Base-by-base conservation (phyloP, 2,888 invertebrate genomes). In the Patella ulyssiponensis region DNA sequence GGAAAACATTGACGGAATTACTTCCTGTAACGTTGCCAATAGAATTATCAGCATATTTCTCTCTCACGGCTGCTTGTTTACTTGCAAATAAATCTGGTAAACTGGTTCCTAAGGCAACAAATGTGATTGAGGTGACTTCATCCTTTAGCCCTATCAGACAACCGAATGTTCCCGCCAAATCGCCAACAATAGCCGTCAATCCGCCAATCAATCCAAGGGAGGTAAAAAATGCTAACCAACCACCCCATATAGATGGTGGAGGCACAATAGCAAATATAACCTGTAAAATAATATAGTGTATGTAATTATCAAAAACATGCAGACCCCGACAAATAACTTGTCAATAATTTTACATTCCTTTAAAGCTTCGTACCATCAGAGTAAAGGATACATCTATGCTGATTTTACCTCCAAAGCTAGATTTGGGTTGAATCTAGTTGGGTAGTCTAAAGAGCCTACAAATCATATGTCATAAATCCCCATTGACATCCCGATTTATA, bases 1-100 rank as follows among this genome's bases (percentile, higher is more conserved):
- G 91, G 88, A 94, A 94, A 3, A 94, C 94, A 85, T 94, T 94
- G 56, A 94, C 94, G 3, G 94, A 93, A 87, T 94, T 94, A 84
- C 93, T 93, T 71, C 94, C 94, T 7, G 94, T 94, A 14, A 94
- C 93, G 85, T 94, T 94, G 33, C 94, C 94, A 71, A 94, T 92
- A 2, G 94, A 93, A 84, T 93, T 93, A 87, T 94, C 94, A 1
- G 94, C 94, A 77, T 92, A 90, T 81, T 92, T 92, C 84, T 94
- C 94, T 83, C 92, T 81, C 17, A 82, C 81, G 2, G 94, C 94
- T 0, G 94, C 94, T 27, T 93, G 91, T 84, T 93, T 92, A 73
- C 93, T 93, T 33, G 94, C 94, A 86, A 94, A 94, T 20, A 94
- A 92, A 87, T 94, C 94, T 0, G 94, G 94, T 15, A 94, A 90